Base-by-base conservation (phyloP, 2,797 vertebrate genomes). In the Balearica regulorum region DNA sequence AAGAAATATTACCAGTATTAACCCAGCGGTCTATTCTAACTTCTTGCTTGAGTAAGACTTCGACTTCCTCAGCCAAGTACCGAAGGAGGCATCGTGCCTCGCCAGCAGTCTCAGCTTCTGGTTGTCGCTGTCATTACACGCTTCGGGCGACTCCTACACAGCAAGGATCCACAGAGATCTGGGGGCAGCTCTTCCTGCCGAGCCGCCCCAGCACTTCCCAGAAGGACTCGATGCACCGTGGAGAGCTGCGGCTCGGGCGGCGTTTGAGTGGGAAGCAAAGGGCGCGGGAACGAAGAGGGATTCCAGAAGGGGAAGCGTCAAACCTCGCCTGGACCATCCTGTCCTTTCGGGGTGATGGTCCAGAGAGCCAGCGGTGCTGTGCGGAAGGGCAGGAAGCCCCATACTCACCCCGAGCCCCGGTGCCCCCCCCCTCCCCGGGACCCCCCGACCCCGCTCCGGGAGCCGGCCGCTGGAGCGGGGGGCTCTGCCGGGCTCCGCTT, bases 111-210 rank as follows among this genome's bases (percentile, higher is more conserved):
- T 25, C 69, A 8, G 1, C 2, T 18, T 6, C 46, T 20, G 60
- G 55, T 13, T 7, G 41, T 8, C 43, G 71, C 60, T 62, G 54
- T 17, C 24, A 2, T 5, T 6, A 2, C 37, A 10, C 0, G 0
- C 71, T 37, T 9, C 1, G 22, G 71, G 61, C 28, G 37, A 24
- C 49, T 53, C n/a, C 71, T 0, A 0, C 29, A 11, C 51, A n/a
- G 66, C 41, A 1, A 1, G 0, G 1, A 21, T 24, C 53, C 53
- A 10, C 2, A 1, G 1, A 22, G 46, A 11, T 3, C 22, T 2
- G 44, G 5, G 17, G 53, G 53, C 76, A 12, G 60, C 43, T 44
- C 51, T 15, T 28, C n/a, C 60, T 51, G 37, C 3, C 17, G 21
- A 33, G 18, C 71, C 41, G 16, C 55, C 37, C 64, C 2, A 3